phyloP scores from a whole-genome alignment of 1,140 invertebrate genomes.

The Tetranychus cinnabarinus region DNA sequence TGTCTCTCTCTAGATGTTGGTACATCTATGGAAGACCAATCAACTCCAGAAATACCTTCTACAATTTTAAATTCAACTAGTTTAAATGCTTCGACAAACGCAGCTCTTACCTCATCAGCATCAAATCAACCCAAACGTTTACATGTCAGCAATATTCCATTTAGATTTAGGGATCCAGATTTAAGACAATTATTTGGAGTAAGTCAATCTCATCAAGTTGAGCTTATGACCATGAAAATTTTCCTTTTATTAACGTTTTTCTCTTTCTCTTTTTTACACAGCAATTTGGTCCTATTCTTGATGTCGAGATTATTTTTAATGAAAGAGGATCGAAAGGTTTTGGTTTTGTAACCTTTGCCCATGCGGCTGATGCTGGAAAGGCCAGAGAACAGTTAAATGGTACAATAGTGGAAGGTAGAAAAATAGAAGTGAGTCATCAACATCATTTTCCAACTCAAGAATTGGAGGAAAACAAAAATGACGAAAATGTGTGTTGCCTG shows the following conservation, averaged over 20 bases:
- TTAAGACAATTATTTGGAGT: constrained; percentile 86
- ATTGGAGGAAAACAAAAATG: too few species aligned
- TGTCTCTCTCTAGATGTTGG: too few species aligned
- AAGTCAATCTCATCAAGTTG: constrained; percentile 14
- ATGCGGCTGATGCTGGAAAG: constrained; percentile 96
- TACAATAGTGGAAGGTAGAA: constrained; percentile 99
- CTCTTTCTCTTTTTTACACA: too few species aligned
- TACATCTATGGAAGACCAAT: too few species aligned
- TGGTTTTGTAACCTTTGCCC: constrained; percentile 99
- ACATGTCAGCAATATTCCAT: constrained; percentile 96
- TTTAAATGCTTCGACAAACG: too few species aligned
- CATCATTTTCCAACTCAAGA: too few species aligned
- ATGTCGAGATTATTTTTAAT: constrained; percentile 99
- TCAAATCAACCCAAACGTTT: constrained; percentile 34
- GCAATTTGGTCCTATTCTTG: constrained; percentile 73
- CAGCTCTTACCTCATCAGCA: too few species aligned
- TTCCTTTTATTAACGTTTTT: too few species aligned
- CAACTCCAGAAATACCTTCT: too few species aligned
- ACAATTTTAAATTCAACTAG: too few species aligned
- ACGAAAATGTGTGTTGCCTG: too few species aligned
- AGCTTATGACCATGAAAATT: too few species aligned
- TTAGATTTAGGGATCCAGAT: constrained; percentile 91
- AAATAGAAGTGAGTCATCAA: constrained; percentile 67
- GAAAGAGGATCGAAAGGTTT: constrained; percentile 99
- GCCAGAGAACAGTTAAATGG: constrained; percentile 99